Evolutionary conservation across 1,140 invertebrate genomes (phyloP).

Genomic region (Saxidomus purpurata): DNA sequence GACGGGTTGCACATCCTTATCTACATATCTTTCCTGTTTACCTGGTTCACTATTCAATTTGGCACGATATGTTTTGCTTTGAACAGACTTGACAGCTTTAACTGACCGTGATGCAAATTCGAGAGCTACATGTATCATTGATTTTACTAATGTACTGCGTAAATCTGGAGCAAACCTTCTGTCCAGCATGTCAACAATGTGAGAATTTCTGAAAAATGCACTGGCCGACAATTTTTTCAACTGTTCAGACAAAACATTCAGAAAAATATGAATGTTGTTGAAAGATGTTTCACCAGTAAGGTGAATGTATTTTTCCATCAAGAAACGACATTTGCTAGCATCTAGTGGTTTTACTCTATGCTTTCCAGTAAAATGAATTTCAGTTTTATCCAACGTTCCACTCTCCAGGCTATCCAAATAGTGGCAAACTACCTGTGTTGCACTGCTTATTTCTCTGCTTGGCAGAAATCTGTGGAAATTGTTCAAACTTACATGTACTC

Average conservation of each 20-base stretch:
- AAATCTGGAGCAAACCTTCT: conserved; percentile 1
- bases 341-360: conserved; percentile 40
- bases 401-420: conserved; percentile 63
- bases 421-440: conserved; percentile 73
- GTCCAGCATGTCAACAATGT: conserved; percentile 60
- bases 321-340: conserved; percentile 26
- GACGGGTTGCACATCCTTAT: not conserved
- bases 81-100: conserved; percentile 63
- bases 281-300: conserved; percentile 69
- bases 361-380: conserved; percentile 60
- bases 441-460: conserved; percentile 69
- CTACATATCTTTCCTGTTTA: no score
- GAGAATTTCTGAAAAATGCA: conserved; percentile 69
- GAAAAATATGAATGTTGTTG: conserved; percentile 67
- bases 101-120: conserved; percentile 75
- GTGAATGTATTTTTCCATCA: conserved; percentile 66
- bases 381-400: conserved; percentile 62
- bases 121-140: conserved; percentile 64
- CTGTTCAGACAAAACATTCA: conserved; percentile 74
- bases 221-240: conserved; percentile 76
- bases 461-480: conserved; percentile 58
- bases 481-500: conserved; percentile 66
- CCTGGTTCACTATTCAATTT: no score
- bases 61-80: conserved; percentile 52
- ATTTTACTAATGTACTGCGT: conserved; percentile 63